These are phyloP conservation scores for Nilaparvata lugens DNA, from an alignment of 1,140 invertebrate species.

Conservation along the genomic window DNA sequence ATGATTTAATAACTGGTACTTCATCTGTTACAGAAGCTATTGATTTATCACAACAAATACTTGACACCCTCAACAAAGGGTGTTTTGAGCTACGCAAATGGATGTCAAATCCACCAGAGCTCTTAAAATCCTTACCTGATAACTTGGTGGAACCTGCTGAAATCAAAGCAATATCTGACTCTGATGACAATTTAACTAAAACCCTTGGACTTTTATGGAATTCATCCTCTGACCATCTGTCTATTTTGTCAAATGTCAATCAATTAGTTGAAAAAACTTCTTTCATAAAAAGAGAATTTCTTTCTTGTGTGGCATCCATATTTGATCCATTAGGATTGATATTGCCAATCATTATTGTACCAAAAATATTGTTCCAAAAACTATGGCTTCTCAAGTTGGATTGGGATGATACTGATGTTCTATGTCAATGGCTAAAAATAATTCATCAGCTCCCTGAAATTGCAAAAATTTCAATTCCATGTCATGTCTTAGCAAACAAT, in stretches of 20 bases:
- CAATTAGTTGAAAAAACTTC: background rate
- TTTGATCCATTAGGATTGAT: constrained; percentile 22
- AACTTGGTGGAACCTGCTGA: constrained; percentile 4
- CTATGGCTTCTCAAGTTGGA: constrained; percentile 16
- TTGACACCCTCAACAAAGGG: constrained; percentile 22
- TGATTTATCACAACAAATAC: constrained; percentile 22
- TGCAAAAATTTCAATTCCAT: constrained; percentile 11
- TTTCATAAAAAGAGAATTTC: constrained; percentile 5
- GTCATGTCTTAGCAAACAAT: background rate
- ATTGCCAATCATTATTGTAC: constrained; percentile 9
- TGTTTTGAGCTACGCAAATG: constrained; percentile 29
- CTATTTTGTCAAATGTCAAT: constrained; percentile 6
- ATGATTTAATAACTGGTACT: constrained; percentile 36
- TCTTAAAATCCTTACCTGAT: constrained; percentile 18
- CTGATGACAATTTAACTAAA: constrained; percentile 17
- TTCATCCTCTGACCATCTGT: constrained; percentile 24
- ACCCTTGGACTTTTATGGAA: constrained; percentile 33
- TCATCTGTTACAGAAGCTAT: constrained; percentile 29
- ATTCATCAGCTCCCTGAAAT: background rate
- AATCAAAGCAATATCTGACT: background rate
- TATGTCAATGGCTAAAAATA: constrained; percentile 4
- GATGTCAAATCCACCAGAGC: constrained; percentile 23
- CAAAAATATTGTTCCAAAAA: constrained; percentile 20
- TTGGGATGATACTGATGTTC: constrained; percentile 13
- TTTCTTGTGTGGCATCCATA: constrained; percentile 20